These are phyloP conservation scores for Lepidocyrtinus sp. DNA, from an alignment of 2,888 invertebrate genomes.

Conservation along the genomic window DNA sequence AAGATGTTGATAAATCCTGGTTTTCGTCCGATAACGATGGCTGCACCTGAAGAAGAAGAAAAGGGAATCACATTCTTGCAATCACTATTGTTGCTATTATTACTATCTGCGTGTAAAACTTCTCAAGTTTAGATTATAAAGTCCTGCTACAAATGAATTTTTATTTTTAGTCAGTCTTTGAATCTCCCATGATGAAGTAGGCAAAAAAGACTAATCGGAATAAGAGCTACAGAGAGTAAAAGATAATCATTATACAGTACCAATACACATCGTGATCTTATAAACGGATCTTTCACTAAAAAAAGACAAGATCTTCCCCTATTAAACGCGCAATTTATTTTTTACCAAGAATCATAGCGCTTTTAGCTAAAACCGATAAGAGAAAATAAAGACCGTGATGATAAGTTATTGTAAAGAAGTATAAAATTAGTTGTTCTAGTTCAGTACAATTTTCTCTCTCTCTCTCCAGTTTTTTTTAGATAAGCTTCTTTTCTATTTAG, in stretches of 20 bases:
- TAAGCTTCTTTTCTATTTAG: not conserved
- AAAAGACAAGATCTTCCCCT: not conserved
- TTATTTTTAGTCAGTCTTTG: slow-evolving; percentile 47
- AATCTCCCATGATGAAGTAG: slow-evolving; percentile 30
- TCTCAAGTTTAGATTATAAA: slow-evolving; percentile 51
- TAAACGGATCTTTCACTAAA: slow-evolving; percentile 16
- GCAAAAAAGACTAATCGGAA: not conserved
- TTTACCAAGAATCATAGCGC: not conserved
- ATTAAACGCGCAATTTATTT: not conserved
- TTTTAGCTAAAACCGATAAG: not conserved
- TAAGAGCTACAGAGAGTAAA: not conserved
- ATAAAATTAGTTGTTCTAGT: slow-evolving; percentile 18
- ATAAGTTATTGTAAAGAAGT: not conserved
- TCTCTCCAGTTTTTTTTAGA: not conserved
- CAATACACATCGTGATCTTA: slow-evolving; percentile 17
- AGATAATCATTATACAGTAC: not conserved
- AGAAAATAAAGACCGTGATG: not conserved
- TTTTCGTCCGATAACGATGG: slow-evolving; percentile 36
- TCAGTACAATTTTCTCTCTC: not conserved
- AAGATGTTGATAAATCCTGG: not conserved
- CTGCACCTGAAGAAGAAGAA: slow-evolving; percentile 43
- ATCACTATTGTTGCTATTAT: not conserved
- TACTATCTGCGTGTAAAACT: slow-evolving; percentile 52
- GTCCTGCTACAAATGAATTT: slow-evolving; percentile 33
- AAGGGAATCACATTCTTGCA: not conserved